Conservation (phyloP, 2,113 vertebrate species). For the Forbesichthys agassizii region DNA sequence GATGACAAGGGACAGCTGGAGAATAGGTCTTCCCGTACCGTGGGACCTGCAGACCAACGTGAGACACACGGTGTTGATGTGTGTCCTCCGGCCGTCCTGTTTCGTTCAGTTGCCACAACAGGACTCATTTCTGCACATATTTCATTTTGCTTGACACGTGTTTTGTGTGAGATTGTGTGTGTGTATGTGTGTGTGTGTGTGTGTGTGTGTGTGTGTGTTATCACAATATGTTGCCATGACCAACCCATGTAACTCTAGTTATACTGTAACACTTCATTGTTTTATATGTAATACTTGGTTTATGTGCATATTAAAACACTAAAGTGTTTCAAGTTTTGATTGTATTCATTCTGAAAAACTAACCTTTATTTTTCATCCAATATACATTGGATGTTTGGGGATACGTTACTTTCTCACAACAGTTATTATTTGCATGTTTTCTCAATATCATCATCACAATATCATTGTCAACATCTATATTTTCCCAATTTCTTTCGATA, state of each 20-base stretch:
- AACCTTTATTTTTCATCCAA: too few relatives aligned
- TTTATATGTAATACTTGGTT: neutral
- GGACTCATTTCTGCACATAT: slow-evolving; percentile 18
- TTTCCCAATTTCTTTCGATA: neutral
- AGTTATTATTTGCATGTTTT: neutral
- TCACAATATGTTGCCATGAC: neutral
- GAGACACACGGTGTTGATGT: slow-evolving; percentile 46
- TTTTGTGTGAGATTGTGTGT: too few relatives aligned
- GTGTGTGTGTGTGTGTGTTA: too few relatives aligned
- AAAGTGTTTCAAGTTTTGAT: neutral
- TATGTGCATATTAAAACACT: neutral
- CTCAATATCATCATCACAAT: neutral
- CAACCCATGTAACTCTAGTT: too few relatives aligned
- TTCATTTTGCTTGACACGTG: neutral
- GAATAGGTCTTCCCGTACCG: slow-evolving; percentile 21
- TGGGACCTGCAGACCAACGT: slow-evolving; percentile 35
- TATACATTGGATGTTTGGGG: too few relatives aligned
- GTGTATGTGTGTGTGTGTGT: too few relatives aligned
- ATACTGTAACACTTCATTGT: neutral
- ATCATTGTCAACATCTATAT: neutral
- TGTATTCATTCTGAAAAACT: neutral
- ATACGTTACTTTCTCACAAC: too few relatives aligned
- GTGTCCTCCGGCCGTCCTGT: slow-evolving; percentile 11
- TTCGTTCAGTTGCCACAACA: slow-evolving; percentile 7
- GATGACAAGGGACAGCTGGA: slow-evolving; percentile 57